phyloP scores from a whole-genome alignment of 1,140 invertebrate species.

The Colletes gigas region DNA sequence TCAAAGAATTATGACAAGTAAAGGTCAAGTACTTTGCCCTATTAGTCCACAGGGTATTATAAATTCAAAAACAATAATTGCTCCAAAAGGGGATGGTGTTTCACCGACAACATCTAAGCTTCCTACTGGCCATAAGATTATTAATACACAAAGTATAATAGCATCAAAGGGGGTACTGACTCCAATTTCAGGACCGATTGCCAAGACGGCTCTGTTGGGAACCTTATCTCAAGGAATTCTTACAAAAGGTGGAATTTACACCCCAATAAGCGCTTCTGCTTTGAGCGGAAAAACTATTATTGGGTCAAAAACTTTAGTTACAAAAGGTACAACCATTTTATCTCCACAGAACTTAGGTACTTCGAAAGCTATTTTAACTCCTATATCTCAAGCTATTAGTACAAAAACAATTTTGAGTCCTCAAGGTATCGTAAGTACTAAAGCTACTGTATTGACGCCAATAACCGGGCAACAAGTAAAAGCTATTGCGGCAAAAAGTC shows the following conservation, averaged over 20 bases:
- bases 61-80: slow-evolving; percentile 80
- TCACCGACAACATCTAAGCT: slow-evolving; percentile 80
- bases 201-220: slow-evolving; percentile 61
- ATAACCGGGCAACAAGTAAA: slow-evolving; percentile 78
- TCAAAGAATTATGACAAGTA: slow-evolving; percentile 80
- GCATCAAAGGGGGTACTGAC: slow-evolving; percentile 68
- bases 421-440: slow-evolving; percentile 69
- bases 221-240: slow-evolving; percentile 68
- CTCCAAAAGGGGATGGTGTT: slow-evolving; percentile 66
- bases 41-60: slow-evolving; percentile 67
- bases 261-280: slow-evolving; percentile 65
- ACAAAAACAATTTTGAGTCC: slow-evolving; percentile 66
- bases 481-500: slow-evolving; percentile 75
- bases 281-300: slow-evolving; percentile 69
- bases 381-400: slow-evolving; percentile 63
- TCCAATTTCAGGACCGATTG: slow-evolving; percentile 63
- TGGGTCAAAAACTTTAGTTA: slow-evolving; percentile 67
- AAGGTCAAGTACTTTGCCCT: slow-evolving; percentile 70
- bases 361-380: slow-evolving; percentile 81
- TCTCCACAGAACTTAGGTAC: slow-evolving; percentile 71
- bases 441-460: slow-evolving; percentile 80
- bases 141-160: slow-evolving; percentile 68
- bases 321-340: slow-evolving; percentile 66
- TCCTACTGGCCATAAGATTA: slow-evolving; percentile 70
- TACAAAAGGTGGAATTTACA: slow-evolving; percentile 72